A percentile compares a stretch with the other conserved stretches of the same genome.
phyloP scores from a whole-genome alignment of 2,888 invertebrate genomes.

The Microdon myrmicae region DNA sequence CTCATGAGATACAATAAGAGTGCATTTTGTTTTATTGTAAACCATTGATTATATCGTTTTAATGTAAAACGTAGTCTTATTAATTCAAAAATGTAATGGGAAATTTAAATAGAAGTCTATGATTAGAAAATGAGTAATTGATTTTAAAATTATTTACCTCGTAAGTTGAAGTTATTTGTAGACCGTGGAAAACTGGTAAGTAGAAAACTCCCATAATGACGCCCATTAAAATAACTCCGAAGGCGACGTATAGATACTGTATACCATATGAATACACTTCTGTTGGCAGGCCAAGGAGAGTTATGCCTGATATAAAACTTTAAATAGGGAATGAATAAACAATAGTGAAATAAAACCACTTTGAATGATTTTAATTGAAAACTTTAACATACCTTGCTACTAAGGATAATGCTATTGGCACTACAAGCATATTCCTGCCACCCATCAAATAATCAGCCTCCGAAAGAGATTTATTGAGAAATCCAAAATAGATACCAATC shows the following conservation, averaged over 20 bases:
- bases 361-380: too few species aligned
- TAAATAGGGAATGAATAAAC: slow-evolving; percentile 35
- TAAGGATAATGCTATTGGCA: slow-evolving; percentile 84
- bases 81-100: too few species aligned
- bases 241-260: slow-evolving; percentile 76
- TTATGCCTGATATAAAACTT: slow-evolving; percentile 82
- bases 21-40: too few species aligned
- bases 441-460: slow-evolving; percentile 84
- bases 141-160: slow-evolving; percentile 77
- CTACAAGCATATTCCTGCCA: slow-evolving; percentile 79
- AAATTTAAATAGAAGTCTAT: too few species aligned
- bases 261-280: slow-evolving; percentile 85
- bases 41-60: too few species aligned
- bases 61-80: too few species aligned
- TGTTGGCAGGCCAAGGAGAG: slow-evolving; percentile 80
- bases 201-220: slow-evolving; percentile 75
- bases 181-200: slow-evolving; percentile 79
- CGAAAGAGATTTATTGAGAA: slow-evolving; percentile 71
- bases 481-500: slow-evolving; percentile 84
- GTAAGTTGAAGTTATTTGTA: slow-evolving; percentile 81
- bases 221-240: slow-evolving; percentile 75
- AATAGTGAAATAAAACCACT: slow-evolving; percentile 1
- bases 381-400: slow-evolving; percentile 75
- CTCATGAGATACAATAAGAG: too few species aligned
- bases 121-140: too few species aligned